Percentiles rank a stretch among this genome's conserved stretches.
phyloP scores from a whole-genome alignment of 2,888 invertebrate species.

The Busseola fusca region DNA sequence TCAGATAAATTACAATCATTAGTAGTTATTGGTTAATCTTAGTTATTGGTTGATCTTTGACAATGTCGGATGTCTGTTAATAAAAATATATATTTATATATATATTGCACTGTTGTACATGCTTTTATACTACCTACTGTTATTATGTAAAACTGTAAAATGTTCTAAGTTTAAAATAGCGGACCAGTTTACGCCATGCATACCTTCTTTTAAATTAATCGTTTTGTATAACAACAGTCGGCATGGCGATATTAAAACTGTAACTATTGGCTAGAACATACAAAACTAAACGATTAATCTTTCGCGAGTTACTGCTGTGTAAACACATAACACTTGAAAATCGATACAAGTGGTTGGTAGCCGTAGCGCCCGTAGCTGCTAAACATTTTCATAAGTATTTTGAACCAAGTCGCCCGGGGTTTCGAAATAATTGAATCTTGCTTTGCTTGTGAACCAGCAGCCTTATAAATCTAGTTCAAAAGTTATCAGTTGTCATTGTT shows the following conservation, averaged over 20 bases:
- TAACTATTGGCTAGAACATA: slow-evolving; percentile 1
- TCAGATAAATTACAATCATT: no score
- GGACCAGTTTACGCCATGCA: background rate
- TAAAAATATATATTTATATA: no score
- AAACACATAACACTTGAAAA: slow-evolving; percentile 49
- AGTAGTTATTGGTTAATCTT: background rate
- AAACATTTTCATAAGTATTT: slow-evolving; percentile 29
- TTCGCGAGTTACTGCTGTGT: slow-evolving; percentile 37
- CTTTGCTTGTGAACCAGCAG: background rate
- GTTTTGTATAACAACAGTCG: background rate
- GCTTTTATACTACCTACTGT: background rate
- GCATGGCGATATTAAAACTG: slow-evolving; percentile 1
- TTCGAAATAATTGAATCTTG: slow-evolving; percentile 12
- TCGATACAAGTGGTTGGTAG: slow-evolving; percentile 44
- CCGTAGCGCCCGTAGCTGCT: slow-evolving; percentile 8
- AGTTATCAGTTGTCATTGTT: slow-evolving; percentile 28
- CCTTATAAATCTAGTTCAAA: slow-evolving; percentile 39
- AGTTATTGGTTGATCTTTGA: background rate
- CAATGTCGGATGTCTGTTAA: no score
- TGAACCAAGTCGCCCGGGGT: slow-evolving; percentile 4
- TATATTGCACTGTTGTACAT: no score
- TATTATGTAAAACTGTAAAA: background rate
- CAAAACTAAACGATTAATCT: slow-evolving; percentile 23
- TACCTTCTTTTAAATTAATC: background rate
- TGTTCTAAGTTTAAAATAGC: background rate